phyloP scores from a whole-genome alignment of 2,113 vertebrate genomes.

The Bos javanicus region DNA sequence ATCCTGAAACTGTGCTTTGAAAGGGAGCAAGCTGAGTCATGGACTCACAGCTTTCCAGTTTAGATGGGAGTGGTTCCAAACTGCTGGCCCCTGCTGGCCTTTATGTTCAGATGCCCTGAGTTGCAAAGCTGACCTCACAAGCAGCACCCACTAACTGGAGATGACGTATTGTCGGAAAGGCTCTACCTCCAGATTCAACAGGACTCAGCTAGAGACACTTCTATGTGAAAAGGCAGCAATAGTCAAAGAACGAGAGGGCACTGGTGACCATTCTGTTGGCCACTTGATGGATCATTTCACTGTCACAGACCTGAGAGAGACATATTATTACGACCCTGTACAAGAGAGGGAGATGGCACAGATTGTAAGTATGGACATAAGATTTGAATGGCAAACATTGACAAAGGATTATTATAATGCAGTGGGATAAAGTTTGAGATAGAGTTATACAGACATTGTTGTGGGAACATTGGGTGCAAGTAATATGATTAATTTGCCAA shows the following conservation, averaged over 20 bases:
- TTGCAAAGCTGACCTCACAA: neutral
- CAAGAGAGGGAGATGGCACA: neutral
- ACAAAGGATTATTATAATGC: neutral
- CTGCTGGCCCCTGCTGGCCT: neutral
- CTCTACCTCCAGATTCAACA: neutral
- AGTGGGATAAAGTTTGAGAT: neutral
- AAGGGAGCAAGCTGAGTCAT: neutral
- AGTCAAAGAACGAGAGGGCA: neutral
- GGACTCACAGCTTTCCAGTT: neutral
- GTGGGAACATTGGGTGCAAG: neutral
- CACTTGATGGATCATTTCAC: neutral
- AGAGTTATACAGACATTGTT: neutral
- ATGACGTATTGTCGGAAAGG: accelerated
- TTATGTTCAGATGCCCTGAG: neutral
- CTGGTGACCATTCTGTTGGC: neutral
- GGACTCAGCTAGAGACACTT: neutral
- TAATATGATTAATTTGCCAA: neutral
- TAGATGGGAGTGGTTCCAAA: neutral
- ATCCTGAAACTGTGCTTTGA: neutral
- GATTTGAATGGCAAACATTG: neutral
- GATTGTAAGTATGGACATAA: neutral
- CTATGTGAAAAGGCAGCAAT: neutral
- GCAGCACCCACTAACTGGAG: neutral
- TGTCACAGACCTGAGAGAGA: neutral
- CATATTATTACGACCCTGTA: neutral